Evolutionary conservation across 92 coral and sea anemone genomes (phyloP).

Genomic region (Phenganax subtilis): DNA sequence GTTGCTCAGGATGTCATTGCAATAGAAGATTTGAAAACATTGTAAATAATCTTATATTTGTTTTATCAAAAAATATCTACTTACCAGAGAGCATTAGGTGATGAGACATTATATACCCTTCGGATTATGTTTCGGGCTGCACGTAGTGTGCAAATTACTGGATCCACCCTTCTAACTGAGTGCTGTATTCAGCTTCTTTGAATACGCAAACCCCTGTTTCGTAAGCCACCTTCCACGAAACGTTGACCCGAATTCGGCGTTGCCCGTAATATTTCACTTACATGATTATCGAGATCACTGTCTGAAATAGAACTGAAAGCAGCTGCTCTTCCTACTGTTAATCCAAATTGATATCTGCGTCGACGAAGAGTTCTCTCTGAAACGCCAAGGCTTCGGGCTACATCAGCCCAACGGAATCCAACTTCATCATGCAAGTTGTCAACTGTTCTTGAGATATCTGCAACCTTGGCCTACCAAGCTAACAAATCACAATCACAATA

Average conservation of each 20-base stretch:
- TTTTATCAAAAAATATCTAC: too few relatives aligned
- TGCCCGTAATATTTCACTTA: background rate
- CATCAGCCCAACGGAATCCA: constrained; percentile 39
- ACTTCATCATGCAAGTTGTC: constrained; percentile 9
- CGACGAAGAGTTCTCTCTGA: constrained; percentile 35
- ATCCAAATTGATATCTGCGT: constrained; percentile 14
- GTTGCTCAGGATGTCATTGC: too few relatives aligned
- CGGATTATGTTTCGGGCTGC: constrained; percentile 25
- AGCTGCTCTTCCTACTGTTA: background rate
- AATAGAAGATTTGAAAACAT: too few relatives aligned
- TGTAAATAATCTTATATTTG: too few relatives aligned
- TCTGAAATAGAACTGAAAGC: background rate
- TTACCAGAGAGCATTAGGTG: constrained; percentile 33
- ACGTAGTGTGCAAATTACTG: constrained; percentile 24
- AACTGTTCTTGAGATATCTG: constrained; percentile 31
- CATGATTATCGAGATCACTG: background rate
- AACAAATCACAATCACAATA: too few relatives aligned
- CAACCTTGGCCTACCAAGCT: constrained; percentile 38
- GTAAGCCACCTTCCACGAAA: constrained; percentile 9
- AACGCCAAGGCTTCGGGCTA: constrained; percentile 36
- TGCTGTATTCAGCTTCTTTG: background rate
- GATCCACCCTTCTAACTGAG: constrained; percentile 4
- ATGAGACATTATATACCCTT: constrained; percentile 30
- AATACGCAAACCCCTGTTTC: constrained; percentile 5
- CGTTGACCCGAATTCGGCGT: constrained; percentile 8